A percentile compares a stretch with the other conserved stretches of the same genome.
Evolutionary conservation across 2,797 vertebrate genomes (phyloP).

Genomic region (Balearica regulorum): DNA sequence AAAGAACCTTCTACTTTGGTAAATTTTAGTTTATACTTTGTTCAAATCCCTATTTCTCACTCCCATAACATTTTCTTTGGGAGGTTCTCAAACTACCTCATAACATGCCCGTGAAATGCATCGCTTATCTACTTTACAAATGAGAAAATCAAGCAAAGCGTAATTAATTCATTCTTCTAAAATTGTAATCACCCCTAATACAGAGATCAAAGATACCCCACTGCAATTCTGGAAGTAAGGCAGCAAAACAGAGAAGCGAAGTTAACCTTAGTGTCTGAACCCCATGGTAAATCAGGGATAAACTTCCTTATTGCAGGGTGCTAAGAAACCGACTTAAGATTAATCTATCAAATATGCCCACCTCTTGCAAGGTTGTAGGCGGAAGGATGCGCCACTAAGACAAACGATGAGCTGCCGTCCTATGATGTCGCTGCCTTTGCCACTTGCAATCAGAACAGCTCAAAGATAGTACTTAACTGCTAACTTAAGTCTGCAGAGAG

Average conservation of each 20-base stretch:
- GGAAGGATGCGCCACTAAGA: not conserved
- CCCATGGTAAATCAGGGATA: not conserved
- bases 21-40: not conserved
- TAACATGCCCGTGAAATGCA: not conserved
- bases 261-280: not conserved
- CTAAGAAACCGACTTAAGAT: not conserved
- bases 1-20: not conserved
- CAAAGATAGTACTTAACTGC: not conserved
- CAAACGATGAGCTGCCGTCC: not conserved
- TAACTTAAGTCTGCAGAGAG: not conserved
- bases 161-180: slow-evolving; percentile 28
- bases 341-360: not conserved
- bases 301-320: not conserved
- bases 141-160: not conserved
- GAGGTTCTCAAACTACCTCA: not conserved
- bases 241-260: not conserved
- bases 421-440: not conserved
- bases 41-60: not conserved
- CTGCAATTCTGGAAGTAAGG: not conserved
- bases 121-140: not conserved
- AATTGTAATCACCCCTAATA: slow-evolving; percentile 16
- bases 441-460: not conserved
- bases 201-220: not conserved
- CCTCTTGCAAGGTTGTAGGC: not conserved
- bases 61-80: not conserved